Evolutionary conservation across 2,797 vertebrate species (phyloP).

Genomic region (Crax fasciolata): DNA sequence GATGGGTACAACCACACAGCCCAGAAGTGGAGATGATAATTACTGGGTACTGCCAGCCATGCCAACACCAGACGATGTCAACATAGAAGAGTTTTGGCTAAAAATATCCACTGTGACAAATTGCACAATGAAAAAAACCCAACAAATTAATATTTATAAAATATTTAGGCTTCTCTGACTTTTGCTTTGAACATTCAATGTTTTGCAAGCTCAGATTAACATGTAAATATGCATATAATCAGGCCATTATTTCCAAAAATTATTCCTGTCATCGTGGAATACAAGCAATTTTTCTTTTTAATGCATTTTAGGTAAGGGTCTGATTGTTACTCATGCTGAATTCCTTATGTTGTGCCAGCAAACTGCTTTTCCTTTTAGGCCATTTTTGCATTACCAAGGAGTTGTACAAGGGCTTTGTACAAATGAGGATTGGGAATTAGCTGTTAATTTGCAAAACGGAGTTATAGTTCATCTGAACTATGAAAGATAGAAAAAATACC

Average conservation of each 20-base stretch:
- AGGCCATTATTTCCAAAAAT: neutral
- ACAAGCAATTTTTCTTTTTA: neutral
- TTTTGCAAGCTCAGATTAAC: neutral
- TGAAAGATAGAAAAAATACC: neutral
- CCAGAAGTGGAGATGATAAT: neutral
- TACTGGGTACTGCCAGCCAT: too few species aligned
- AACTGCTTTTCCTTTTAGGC: neutral
- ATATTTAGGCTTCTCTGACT: neutral
- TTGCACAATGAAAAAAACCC: neutral
- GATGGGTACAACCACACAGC: neutral
- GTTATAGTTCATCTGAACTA: neutral
- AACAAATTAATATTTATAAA: neutral
- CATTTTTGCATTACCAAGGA: neutral
- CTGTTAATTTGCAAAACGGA: neutral
- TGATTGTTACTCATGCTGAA: neutral
- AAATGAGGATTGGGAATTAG: neutral
- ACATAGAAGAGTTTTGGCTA: neutral
- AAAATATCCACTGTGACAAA: neutral
- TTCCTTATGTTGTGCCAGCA: neutral
- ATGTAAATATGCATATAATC: neutral
- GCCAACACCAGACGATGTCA: neutral
- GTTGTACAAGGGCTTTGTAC: neutral
- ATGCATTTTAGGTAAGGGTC: neutral
- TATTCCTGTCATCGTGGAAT: neutral
- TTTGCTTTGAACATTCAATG: neutral